Evolutionary conservation across 2,797 vertebrate species (phyloP).

Genomic region (Hylomyscus alleni): DNA sequence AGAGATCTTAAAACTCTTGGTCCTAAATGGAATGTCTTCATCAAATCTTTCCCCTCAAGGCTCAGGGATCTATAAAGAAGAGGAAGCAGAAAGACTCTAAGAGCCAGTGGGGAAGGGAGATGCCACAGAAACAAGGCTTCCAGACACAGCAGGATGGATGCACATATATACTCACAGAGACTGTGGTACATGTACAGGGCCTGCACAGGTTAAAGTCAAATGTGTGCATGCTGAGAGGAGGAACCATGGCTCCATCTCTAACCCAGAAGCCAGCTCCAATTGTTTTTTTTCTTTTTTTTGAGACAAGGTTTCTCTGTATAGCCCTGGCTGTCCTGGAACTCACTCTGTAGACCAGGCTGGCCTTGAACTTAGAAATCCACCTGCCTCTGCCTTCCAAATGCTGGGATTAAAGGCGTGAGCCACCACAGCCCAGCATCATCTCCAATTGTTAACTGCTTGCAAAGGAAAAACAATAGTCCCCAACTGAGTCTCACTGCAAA

Average conservation of each 20-base stretch:
- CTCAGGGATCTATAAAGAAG: neutral
- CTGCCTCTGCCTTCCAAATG: too few species aligned
- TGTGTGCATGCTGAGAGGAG: neutral
- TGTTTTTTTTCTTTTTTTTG: too few species aligned
- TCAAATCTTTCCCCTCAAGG: neutral
- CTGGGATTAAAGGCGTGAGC: too few species aligned
- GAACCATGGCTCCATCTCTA: neutral
- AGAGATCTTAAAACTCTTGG: neutral
- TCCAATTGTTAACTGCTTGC: too few species aligned
- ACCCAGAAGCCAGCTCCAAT: neutral
- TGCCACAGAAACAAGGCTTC: neutral
- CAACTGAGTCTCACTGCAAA: neutral
- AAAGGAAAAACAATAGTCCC: neutral
- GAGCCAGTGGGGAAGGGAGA: neutral
- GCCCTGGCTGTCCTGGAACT: too few species aligned
- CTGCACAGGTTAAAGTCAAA: neutral
- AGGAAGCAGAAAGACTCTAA: neutral
- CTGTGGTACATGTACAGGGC: neutral
- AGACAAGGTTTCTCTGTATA: too few species aligned
- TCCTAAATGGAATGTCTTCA: neutral
- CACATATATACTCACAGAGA: neutral
- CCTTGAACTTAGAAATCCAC: too few species aligned
- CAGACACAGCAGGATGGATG: neutral
- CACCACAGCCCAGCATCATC: too few species aligned
- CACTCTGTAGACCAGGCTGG: too few species aligned